These are phyloP conservation scores for Uromys caudimaculatus DNA, from an alignment of 2,797 vertebrate species.

Conservation along the genomic window DNA sequence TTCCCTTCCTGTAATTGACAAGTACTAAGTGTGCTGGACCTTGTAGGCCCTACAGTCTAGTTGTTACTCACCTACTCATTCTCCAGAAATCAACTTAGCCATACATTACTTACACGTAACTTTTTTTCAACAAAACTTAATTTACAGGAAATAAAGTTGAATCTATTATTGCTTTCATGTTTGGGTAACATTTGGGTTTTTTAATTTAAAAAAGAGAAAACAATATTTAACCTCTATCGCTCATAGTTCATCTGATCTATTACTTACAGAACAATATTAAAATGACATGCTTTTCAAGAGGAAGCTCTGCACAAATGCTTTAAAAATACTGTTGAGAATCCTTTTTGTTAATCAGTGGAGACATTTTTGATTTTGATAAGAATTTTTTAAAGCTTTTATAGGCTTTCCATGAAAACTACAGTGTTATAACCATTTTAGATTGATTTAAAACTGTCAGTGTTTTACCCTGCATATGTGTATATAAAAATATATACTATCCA, in stretches of 20 bases:
- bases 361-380: background rate
- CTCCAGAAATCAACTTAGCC: background rate
- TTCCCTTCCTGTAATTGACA: background rate
- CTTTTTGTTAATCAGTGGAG: background rate
- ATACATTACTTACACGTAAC: background rate
- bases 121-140: background rate
- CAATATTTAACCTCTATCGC: background rate
- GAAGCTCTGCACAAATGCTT: background rate
- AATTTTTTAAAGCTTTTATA: background rate
- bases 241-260: background rate
- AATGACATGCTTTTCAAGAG: background rate
- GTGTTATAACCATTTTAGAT: background rate
- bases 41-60: background rate
- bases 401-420: background rate
- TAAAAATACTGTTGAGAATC: background rate
- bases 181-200: background rate
- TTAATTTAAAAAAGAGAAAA: background rate
- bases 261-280: slow-evolving; percentile 16
- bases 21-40: slow-evolving; percentile 12
- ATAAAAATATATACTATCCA: background rate
- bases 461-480: background rate
- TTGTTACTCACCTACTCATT: background rate
- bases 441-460: background rate
- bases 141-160: background rate
- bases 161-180: slow-evolving; percentile 10